These are phyloP conservation scores for Parascotia fuliginaria DNA, from an alignment of 2,888 invertebrate genomes.

Conservation along the genomic window DNA sequence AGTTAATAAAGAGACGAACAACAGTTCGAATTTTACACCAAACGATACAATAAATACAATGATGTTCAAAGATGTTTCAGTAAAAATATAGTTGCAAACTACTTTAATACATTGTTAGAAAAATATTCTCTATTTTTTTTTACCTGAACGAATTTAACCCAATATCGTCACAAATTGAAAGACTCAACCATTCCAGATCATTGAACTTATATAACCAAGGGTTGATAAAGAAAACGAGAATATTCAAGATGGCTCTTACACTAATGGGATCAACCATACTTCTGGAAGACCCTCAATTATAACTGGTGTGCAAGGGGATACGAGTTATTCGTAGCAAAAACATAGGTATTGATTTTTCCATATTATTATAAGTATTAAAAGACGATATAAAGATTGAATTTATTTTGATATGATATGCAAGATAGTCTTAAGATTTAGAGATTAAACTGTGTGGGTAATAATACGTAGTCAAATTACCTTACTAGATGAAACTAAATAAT, in stretches of 20 bases:
- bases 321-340: constrained; percentile 23
- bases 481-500: too few relatives aligned
- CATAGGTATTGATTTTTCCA: constrained; percentile 29
- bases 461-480: too few relatives aligned
- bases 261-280: constrained; percentile 39
- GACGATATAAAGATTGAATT: constrained; percentile 36
- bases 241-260: constrained; percentile 40
- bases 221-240: constrained; percentile 26
- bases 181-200: constrained; percentile 24
- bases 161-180: constrained; percentile 6
- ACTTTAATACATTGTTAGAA: background rate
- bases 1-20: constrained; percentile 32
- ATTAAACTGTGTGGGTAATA: constrained; percentile 13
- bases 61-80: background rate
- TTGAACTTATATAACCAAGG: constrained; percentile 42
- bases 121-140: background rate
- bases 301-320: constrained; percentile 41
- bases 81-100: constrained; percentile 5
- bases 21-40: constrained; percentile 9
- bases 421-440: constrained; percentile 19
- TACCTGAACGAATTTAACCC: background rate
- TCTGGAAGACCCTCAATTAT: constrained; percentile 45
- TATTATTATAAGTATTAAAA: constrained; percentile 34
- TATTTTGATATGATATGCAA: constrained; percentile 21
- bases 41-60: constrained; percentile 4